A percentile compares a stretch with the other conserved stretches of the same genome.
These are phyloP conservation scores for Cercocebus atys DNA, from an alignment of 2,113 vertebrate genomes.

Conservation along the genomic window DNA sequence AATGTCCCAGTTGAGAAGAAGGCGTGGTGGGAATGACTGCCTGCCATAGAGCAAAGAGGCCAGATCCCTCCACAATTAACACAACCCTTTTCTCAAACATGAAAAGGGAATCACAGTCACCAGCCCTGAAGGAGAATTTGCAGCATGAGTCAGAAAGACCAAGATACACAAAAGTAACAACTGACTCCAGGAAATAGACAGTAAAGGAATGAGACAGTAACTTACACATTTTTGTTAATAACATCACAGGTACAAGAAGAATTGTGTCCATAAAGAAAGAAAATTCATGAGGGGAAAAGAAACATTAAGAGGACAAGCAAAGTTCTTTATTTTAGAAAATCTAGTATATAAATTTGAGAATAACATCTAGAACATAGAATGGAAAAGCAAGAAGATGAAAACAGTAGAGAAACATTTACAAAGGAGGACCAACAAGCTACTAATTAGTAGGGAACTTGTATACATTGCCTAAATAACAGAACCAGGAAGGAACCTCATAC, in stretches of 20 bases:
- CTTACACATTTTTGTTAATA: neutral
- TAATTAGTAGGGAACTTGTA: neutral
- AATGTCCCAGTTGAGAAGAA: neutral
- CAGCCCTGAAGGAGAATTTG: neutral
- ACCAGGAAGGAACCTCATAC: neutral
- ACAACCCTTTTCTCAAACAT: neutral
- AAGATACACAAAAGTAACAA: neutral
- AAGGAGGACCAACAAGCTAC: neutral
- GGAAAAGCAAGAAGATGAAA: neutral
- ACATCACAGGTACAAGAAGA: neutral
- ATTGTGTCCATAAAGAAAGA: neutral
- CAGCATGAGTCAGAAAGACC: neutral
- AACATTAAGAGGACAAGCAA: neutral
- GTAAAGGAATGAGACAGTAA: neutral
- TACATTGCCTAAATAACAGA: neutral
- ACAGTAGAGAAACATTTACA: neutral
- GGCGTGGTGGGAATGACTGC: neutral
- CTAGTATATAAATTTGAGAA: neutral
- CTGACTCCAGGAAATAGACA: neutral
- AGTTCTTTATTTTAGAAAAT: neutral
- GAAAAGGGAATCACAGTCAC: neutral
- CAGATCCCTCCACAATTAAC: neutral
- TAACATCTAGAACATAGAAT: neutral
- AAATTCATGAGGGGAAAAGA: neutral
- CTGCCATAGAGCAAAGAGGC: neutral